Base-by-base conservation (phyloP, 1,140 invertebrate species). In the Atopsyche davidsoni region DNA sequence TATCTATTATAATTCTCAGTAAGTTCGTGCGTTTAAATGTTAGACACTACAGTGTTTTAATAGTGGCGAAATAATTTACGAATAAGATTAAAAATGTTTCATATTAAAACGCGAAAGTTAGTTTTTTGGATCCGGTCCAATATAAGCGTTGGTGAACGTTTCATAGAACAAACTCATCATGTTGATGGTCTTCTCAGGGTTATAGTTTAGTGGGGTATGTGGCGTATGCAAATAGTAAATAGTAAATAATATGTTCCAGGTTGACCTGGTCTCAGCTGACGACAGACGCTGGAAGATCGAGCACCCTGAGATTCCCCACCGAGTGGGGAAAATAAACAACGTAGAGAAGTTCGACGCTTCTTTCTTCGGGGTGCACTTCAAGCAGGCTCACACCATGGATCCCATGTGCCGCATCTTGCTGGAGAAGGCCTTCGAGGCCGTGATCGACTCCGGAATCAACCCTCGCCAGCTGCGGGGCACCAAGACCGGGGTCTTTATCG, bases 341-440 rank as follows among this genome's bases (percentile, higher is more conserved):
- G 67, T 94, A 2, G 73, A 73, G 16, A 90, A 90, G 66, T 94
- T 92, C 53, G 90, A 93, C 65, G 80, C 87, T 0, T 70, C 81
- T 0, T 92, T 89, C 67, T 92, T 93, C 66, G 86, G 79, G 0
- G 81, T 92, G 1, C 85, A 88, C 58, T 82, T 79, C 58, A 86
- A 88, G 53, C 88, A 93, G 64, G 89, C 89, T 0, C 79, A 92
- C 51, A 78, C 77, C 7, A 88, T 93, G 86, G 92, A 96, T 60
- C 91, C 91, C 0, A 89, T 92, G 81, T 79, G 87, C 57, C 75
- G 92, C 47, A 79, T 92, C 47, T 66, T 95, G 11, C 64, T 96
- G 18, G 92, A 96, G 68, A 82, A 85, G 38, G 73, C 87, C 0
- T 86, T 89, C 59, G 92, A 95, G 71, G 87, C 90, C 1, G 79